Evolutionary conservation across 2,113 vertebrate species (phyloP).

Genomic region (Cyprinodon brontotheroides): DNA sequence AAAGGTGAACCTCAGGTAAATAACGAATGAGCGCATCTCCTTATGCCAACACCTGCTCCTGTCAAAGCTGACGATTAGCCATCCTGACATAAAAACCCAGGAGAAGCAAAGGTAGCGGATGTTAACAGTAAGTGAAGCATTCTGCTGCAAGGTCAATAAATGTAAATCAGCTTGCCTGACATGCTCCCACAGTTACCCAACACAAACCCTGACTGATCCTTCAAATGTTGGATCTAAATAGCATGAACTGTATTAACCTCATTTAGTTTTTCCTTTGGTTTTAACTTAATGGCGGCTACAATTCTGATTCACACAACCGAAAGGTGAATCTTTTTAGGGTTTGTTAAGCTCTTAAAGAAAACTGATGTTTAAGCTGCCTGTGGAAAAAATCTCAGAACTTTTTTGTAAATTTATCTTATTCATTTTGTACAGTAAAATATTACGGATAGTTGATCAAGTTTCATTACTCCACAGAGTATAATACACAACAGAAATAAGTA

Average conservation of each 20-base stretch:
- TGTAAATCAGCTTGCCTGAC: constrained; percentile 9
- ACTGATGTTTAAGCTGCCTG: too few relatives aligned
- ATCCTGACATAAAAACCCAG: constrained; percentile 35
- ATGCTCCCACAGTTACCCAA: background rate
- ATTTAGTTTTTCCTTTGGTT: background rate
- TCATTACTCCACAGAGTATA: too few relatives aligned
- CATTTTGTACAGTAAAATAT: too few relatives aligned
- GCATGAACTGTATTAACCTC: background rate
- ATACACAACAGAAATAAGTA: too few relatives aligned
- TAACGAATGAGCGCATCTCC: constrained; percentile 17
- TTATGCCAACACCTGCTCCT: constrained; percentile 37
- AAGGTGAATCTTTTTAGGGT: background rate
- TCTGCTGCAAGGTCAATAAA: constrained; percentile 16
- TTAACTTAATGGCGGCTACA: background rate
- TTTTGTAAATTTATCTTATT: too few relatives aligned
- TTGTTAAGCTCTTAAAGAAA: background rate
- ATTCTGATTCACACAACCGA: too few relatives aligned
- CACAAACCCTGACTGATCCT: background rate
- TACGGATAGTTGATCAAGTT: too few relatives aligned
- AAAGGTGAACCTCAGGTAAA: constrained; percentile 42
- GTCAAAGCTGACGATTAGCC: constrained; percentile 11
- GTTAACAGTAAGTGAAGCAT: constrained; percentile 12
- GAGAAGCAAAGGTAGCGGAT: constrained; percentile 16
- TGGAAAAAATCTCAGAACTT: too few relatives aligned
- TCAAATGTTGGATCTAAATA: background rate